These are phyloP conservation scores for Microtus pennsylvanicus DNA, from an alignment of 2,113 vertebrate genomes.

Conservation along the genomic window DNA sequence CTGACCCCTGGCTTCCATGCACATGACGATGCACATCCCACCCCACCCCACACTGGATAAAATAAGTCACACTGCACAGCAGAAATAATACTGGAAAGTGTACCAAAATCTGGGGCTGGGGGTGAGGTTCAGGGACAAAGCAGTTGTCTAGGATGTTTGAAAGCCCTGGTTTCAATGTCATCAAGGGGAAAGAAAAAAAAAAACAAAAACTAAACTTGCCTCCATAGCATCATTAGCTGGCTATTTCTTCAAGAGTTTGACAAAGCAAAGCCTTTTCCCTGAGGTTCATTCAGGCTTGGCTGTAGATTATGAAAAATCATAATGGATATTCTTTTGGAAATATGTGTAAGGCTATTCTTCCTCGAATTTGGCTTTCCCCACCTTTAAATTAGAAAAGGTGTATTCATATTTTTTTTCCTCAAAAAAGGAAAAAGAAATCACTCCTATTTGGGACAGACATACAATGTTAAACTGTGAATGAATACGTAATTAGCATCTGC, in stretches of 20 bases:
- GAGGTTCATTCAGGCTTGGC: slow-evolving; percentile 1
- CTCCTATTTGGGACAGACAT: neutral
- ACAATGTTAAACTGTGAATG: slow-evolving; percentile 42
- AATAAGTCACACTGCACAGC: neutral
- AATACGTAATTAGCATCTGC: slow-evolving; percentile 23
- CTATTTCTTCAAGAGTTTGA: slow-evolving; percentile 21
- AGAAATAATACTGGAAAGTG: neutral
- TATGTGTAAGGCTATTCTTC: slow-evolving; percentile 50
- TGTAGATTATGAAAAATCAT: slow-evolving; percentile 21
- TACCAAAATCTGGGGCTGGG: neutral
- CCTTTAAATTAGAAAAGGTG: slow-evolving; percentile 61
- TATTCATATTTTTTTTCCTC: slow-evolving; percentile 55
- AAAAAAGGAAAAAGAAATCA: slow-evolving; percentile 26
- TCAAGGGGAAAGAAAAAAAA: neutral
- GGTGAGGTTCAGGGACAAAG: neutral
- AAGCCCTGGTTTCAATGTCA: neutral
- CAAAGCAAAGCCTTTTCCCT: neutral
- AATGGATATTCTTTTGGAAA: slow-evolving; percentile 57
- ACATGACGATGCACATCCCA: too few relatives aligned
- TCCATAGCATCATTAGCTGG: neutral
- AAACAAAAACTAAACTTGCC: neutral
- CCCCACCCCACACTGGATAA: neutral
- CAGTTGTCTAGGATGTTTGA: neutral
- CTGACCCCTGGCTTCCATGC: neutral
- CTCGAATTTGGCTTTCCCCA: slow-evolving; percentile 57